These are phyloP conservation scores for Melanostoma mellinum DNA, from an alignment of 2,888 invertebrate genomes.

Conservation along the genomic window DNA sequence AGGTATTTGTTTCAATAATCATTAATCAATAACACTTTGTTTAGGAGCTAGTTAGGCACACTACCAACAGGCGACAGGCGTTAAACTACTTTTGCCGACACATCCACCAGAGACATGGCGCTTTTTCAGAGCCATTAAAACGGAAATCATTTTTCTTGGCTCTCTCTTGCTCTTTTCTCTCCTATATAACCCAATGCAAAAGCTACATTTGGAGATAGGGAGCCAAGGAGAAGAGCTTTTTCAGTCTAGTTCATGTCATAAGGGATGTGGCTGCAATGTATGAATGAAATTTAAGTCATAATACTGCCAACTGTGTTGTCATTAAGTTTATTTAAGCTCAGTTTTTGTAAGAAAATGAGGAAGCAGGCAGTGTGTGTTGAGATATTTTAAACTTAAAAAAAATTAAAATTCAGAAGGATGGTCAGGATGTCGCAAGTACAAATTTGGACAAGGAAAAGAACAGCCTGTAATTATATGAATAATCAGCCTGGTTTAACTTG, in stretches of 20 bases:
- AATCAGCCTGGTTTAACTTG: too few species aligned
- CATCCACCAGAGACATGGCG: slow-evolving; percentile 24
- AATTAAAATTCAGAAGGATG: too few species aligned
- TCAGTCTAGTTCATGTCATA: slow-evolving; percentile 16
- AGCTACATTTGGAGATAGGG: slow-evolving; percentile 10
- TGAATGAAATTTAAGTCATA: slow-evolving; percentile 38
- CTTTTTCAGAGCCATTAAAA: slow-evolving; percentile 38
- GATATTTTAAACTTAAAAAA: too few species aligned
- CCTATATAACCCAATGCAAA: slow-evolving; percentile 45
- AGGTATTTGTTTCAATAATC: slow-evolving; percentile 26
- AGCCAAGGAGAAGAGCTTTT: slow-evolving; percentile 49
- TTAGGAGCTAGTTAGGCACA: slow-evolving; percentile 21
- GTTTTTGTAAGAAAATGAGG: background rate
- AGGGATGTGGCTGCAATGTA: slow-evolving; percentile 21
- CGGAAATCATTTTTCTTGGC: slow-evolving; percentile 37
- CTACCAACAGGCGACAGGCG: slow-evolving; percentile 67
- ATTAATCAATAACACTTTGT: slow-evolving; percentile 20
- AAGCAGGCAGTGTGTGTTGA: too few species aligned
- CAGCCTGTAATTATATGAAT: too few species aligned
- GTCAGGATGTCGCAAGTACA: too few species aligned
- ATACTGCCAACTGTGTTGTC: slow-evolving; percentile 33
- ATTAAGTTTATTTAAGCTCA: background rate
- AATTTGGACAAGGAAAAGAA: too few species aligned
- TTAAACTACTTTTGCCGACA: slow-evolving; percentile 60
- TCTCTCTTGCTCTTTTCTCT: slow-evolving; percentile 18